Evolutionary conservation across 2,113 vertebrate species (phyloP).

Genomic region (Scartelaos histophorus): DNA sequence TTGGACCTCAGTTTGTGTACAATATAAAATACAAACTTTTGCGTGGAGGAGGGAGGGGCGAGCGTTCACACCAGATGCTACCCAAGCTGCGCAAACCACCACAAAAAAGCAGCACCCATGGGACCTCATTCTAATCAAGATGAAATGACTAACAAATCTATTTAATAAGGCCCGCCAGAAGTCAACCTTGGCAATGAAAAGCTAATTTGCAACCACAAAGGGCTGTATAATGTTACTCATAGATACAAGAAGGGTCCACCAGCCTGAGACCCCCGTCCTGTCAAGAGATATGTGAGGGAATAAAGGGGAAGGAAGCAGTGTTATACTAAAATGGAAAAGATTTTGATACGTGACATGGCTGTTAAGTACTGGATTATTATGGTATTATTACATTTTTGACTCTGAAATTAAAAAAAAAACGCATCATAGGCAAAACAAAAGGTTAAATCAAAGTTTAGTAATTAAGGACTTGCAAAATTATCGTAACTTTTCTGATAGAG

Average conservation of each 20-base stretch:
- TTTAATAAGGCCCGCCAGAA: slow-evolving; percentile 80
- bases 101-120: slow-evolving; percentile 64
- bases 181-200: slow-evolving; percentile 80
- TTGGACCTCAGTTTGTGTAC: neutral
- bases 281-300: slow-evolving; percentile 34
- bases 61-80: slow-evolving; percentile 2
- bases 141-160: slow-evolving; percentile 82
- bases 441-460: no score
- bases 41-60: neutral
- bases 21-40: neutral
- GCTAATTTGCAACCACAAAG: slow-evolving; percentile 76
- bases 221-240: slow-evolving; percentile 77
- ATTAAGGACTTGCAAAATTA: no score
- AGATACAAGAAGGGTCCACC: slow-evolving; percentile 75
- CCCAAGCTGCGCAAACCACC: slow-evolving; percentile 42
- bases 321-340: slow-evolving; percentile 8
- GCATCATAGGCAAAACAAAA: no score
- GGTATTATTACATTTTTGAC: no score
- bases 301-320: neutral
- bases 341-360: no score
- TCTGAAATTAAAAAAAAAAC: no score
- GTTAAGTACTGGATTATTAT: no score
- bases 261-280: slow-evolving; percentile 38
- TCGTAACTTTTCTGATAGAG: no score
- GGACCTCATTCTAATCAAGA: slow-evolving; percentile 78